Base-by-base conservation (phyloP, 2,888 invertebrate genomes). In the Apamea epomidion region DNA sequence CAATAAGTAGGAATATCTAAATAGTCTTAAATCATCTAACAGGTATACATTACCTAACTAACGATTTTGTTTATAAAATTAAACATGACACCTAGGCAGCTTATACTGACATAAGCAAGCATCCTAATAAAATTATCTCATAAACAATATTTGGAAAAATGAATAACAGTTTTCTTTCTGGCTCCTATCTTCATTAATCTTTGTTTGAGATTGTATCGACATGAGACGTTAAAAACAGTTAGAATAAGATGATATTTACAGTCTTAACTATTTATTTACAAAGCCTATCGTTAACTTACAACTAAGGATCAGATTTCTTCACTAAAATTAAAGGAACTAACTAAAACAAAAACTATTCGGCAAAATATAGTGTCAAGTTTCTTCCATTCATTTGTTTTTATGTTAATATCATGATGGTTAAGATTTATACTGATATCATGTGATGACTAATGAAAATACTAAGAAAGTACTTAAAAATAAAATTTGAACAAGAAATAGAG, bases 231-330 rank as follows among this genome's bases (percentile, higher is more conserved):
- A 54, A 87, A 91, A 89, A 83, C 74, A 89, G 86, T 58, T 83
- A 89, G 68, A 89, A 83, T 74, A 83, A 37, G 78, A 88, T 87
- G 86, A 81, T 94, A 94, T 94, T 91, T 94, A 94, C 94, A 91
- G 87, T 90, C 91, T 89, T 91, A 91, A 84, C 86, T 86, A 90
- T 77, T 71, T 94, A 93, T 94, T 90, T 94, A 91, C 90, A 90
- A 88, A 87, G 84, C 87, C 83, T 89, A 90, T 51, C 2, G 21
- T 74, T 81, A 88, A 87, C 83, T 87, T 89, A 88, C 3, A 78
- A 64, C 70, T 88, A 87, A 69, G 87, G 79, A 83, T 90, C 90
- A 90, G 89, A 90, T 88, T 89, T 81, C n/a, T 86, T 85, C 21
- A 74, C 73, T 87, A 84, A 89, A 87, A 82, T 78, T 88, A 89